These are phyloP conservation scores for Cryptus armator DNA, from an alignment of 2,888 invertebrate genomes.

Conservation along the genomic window DNA sequence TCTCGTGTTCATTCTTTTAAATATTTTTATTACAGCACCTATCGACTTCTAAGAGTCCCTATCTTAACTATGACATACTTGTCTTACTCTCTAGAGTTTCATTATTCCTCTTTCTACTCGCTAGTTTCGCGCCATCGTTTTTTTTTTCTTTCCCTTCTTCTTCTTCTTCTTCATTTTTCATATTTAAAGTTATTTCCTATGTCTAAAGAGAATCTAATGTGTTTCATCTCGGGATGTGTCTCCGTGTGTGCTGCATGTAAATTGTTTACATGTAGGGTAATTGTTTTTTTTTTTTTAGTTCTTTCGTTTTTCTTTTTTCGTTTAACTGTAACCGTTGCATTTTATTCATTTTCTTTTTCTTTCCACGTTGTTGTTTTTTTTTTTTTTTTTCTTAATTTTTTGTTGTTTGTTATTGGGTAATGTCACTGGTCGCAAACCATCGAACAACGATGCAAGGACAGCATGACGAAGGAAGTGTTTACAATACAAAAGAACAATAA, in stretches of 20 bases:
- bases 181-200: constrained; percentile 54
- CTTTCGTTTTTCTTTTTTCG: neutral
- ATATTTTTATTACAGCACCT: constrained; percentile 88
- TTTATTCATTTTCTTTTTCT: constrained; percentile 27
- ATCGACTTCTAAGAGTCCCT: constrained; percentile 85
- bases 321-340: constrained; percentile 39
- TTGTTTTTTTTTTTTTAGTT: constrained; percentile 23
- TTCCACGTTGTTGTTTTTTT: constrained; percentile 43
- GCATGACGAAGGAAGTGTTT: constrained; percentile 51
- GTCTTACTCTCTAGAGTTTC: constrained; percentile 84
- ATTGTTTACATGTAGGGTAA: constrained; percentile 29
- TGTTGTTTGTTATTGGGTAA: constrained; percentile 27
- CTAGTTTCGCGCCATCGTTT: constrained; percentile 32
- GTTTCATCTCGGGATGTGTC: neutral
- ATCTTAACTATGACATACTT: constrained; percentile 86
- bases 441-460: constrained; percentile 55
- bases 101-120: constrained; percentile 45
- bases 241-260: constrained; percentile 17
- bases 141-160: constrained; percentile 45
- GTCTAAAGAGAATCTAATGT: constrained; percentile 46
- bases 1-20: constrained; percentile 83
- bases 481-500: constrained; percentile 42
- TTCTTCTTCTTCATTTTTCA: constrained; percentile 35
- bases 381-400: constrained; percentile 25
- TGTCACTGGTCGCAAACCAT: constrained; percentile 39